phyloP scores from a whole-genome alignment of 2,113 vertebrate genomes.

The Ahaetulla prasina region DNA sequence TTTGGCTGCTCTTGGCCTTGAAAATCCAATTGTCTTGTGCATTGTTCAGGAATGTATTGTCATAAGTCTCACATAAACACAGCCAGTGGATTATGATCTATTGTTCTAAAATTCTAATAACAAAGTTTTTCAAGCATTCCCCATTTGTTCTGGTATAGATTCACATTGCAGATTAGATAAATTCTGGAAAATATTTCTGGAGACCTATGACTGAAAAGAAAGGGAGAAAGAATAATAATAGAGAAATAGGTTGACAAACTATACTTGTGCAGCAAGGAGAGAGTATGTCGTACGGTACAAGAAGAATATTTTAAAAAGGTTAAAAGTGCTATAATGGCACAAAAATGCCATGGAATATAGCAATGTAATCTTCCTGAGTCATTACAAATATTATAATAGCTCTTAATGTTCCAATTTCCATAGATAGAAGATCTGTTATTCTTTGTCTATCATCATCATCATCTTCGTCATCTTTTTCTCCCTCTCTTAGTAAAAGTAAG shows the following conservation, averaged over 20 bases:
- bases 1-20: not conserved
- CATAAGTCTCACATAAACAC: not conserved
- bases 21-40: not conserved
- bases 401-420: not conserved
- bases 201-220: not conserved
- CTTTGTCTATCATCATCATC: not conserved
- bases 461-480: not conserved
- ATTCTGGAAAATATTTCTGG: not conserved
- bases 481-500: not conserved
- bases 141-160: not conserved
- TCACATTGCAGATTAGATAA: not conserved
- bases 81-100: not conserved
- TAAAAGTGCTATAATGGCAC: not conserved
- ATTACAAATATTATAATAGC: not conserved
- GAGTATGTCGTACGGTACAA: not conserved
- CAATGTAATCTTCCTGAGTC: not conserved
- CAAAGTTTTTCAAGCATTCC: not conserved
- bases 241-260: not conserved
- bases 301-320: not conserved
- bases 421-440: not conserved
- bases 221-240: not conserved
- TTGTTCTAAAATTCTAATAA: not conserved
- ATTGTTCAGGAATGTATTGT: not conserved
- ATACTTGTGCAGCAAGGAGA: not conserved
- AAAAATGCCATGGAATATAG: not conserved